Evolutionary conservation across 1,140 invertebrate species (phyloP).

Genomic region (Littorina saxatilis): DNA sequence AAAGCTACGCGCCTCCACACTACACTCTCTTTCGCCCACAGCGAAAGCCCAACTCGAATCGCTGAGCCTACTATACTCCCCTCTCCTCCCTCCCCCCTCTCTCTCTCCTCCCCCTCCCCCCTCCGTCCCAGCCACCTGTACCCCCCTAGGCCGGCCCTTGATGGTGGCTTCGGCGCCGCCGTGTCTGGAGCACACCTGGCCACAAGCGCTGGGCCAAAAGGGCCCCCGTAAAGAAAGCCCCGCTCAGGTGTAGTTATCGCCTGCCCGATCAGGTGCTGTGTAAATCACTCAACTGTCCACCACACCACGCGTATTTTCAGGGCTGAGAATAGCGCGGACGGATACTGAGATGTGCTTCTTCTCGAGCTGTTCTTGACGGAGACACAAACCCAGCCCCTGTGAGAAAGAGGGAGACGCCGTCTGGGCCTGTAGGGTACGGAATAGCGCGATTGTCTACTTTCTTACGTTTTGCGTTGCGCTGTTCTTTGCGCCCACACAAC

Average conservation of each 20-base stretch:
- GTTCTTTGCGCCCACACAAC: neutral
- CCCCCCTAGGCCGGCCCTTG: constrained; percentile 18
- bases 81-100: neutral
- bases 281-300: constrained; percentile 38
- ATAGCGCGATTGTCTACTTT: neutral
- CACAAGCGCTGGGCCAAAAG: constrained; percentile 10
- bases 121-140: neutral
- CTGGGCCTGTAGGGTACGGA: too few species aligned
- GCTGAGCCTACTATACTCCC: neutral
- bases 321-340: too few species aligned
- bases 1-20: too few species aligned
- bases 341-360: too few species aligned
- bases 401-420: too few species aligned
- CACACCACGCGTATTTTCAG: too few species aligned
- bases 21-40: too few species aligned
- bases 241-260: constrained; percentile 40
- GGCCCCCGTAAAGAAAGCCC: neutral
- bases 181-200: constrained; percentile 32
- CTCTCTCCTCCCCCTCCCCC: neutral
- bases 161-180: constrained; percentile 27
- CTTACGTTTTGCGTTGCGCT: neutral
- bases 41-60: neutral
- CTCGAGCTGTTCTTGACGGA: too few species aligned
- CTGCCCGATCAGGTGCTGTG: constrained; percentile 32
- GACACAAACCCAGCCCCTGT: neutral